Conservation (phyloP, 2,888 invertebrate species). For the Epistrophe grossulariae region DNA sequence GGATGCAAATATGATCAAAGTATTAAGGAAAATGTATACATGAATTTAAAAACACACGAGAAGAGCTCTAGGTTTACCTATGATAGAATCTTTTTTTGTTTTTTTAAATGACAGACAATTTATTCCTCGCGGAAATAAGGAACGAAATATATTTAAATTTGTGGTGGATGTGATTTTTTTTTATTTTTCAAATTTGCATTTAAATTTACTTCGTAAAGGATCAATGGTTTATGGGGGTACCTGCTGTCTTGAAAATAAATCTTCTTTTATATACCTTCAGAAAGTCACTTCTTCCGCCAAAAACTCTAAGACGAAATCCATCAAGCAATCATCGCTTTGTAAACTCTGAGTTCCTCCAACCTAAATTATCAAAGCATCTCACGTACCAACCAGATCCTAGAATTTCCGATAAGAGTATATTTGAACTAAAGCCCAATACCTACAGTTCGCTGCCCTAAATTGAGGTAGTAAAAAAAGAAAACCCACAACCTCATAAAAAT, state of each 20-base stretch:
- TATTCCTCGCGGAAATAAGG: neutral
- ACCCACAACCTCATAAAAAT: slow-evolving; percentile 28
- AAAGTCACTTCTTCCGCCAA: neutral
- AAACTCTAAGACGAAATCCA: neutral
- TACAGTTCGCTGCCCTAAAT: neutral
- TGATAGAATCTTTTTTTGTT: neutral
- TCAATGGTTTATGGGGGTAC: neutral
- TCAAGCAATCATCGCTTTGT: neutral
- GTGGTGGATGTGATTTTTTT: neutral
- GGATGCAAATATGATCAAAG: slow-evolving; percentile 36
- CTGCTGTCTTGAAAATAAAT: neutral
- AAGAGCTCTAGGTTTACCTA: neutral
- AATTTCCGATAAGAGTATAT: neutral
- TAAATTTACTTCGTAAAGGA: neutral
- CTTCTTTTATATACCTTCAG: neutral
- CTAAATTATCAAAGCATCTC: neutral
- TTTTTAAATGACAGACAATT: neutral
- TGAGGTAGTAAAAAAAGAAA: neutral
- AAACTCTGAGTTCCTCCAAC: neutral
- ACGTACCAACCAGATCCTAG: neutral
- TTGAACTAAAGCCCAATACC: neutral
- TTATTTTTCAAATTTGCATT: slow-evolving; percentile 10
- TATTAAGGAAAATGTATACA: slow-evolving; percentile 16
- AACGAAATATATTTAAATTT: neutral
- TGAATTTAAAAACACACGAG: neutral